Conservation (phyloP, 23 tunicate genomes). For the Ascidia mentula region DNA sequence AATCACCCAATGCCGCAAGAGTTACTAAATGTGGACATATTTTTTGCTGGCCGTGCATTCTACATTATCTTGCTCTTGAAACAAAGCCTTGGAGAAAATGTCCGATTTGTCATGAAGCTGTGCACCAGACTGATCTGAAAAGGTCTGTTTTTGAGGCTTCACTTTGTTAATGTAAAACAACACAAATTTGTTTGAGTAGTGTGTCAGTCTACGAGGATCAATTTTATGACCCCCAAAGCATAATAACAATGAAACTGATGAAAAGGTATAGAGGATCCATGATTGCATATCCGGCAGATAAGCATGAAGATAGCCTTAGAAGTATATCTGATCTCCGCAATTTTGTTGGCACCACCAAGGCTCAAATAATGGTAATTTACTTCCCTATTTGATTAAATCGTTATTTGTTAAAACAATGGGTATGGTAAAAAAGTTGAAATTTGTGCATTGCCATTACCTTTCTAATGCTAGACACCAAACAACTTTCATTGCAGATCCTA, state of each 20-base stretch:
- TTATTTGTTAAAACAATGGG: neutral
- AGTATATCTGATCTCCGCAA: neutral
- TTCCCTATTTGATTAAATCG: no score
- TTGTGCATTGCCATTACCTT: no score
- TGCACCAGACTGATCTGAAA: slow-evolving; percentile 62
- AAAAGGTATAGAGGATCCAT: slow-evolving; percentile 20
- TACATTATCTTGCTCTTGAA: slow-evolving; percentile 76
- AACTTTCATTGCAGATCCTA: no score
- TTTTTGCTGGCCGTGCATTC: slow-evolving; percentile 89
- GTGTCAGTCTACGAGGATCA: slow-evolving; percentile 36
- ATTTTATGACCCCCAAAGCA: slow-evolving; percentile 29
- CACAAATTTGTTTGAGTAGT: slow-evolving; percentile 18
- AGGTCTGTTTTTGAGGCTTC: slow-evolving; percentile 24
- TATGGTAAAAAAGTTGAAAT: no score
- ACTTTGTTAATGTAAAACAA: neutral
- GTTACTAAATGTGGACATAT: slow-evolving; percentile 89
- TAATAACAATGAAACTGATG: slow-evolving; percentile 67
- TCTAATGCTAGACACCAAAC: no score
- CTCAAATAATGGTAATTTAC: neutral
- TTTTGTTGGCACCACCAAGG: neutral
- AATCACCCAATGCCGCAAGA: slow-evolving; percentile 49
- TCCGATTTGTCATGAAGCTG: slow-evolving; percentile 76
- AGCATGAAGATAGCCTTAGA: neutral
- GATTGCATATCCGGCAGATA: slow-evolving; percentile 9
- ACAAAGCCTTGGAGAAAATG: slow-evolving; percentile 49